Evolutionary conservation across 2,797 vertebrate genomes (phyloP), one percentile per base, ranked within the genome.

Genomic region (Characodon lateralis): DNA sequence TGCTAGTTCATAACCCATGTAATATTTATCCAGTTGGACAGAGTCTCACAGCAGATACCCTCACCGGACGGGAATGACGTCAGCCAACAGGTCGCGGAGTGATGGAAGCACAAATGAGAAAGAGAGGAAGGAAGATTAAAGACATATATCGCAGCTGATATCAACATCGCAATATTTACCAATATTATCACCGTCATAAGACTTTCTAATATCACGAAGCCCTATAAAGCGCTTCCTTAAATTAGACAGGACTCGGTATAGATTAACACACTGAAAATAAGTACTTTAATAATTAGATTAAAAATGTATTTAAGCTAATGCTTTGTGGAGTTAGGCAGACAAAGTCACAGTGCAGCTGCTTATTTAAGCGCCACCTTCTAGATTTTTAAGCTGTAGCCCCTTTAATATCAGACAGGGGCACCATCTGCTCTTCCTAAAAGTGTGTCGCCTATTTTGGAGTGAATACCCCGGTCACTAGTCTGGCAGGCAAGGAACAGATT

Each of bases 321-420:
- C 22, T 70, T 77, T 28, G 41, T 76, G 76, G 51, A 74, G 74
- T 65, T 66, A 41, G 9, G 76, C 80, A 55, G 74, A 81, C 77
- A 78, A 68, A 75, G 61, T 71, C 71, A 50, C n/a, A 26, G 41
- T 51, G 70, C 78, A 78, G 76, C 63, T 73, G 78, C 90, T 88
- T 81, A 74, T 85, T 77, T 71, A 83, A 79, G 69, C 72, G 43
- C 75, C 5, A 20, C 85, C 81, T 58, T 58, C 74, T 77, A 72
- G 73, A 85, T 89, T 84, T 90, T 84, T 85, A 91, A 91, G 89
- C 82, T 86, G 86, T 85, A 80, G 85, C 84, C 90, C 74, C 84
- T 78, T 66, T 89, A 82, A 82, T 78, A 81, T 84, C 88, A 90
- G 90, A 91, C 90, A 82, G 83, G 8, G 80, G 83, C 80, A 78